Evolutionary conservation across 2,797 vertebrate species (phyloP), one percentile per base, ranked within the genome.

Genomic region (Eurystomus glaucurus): DNA sequence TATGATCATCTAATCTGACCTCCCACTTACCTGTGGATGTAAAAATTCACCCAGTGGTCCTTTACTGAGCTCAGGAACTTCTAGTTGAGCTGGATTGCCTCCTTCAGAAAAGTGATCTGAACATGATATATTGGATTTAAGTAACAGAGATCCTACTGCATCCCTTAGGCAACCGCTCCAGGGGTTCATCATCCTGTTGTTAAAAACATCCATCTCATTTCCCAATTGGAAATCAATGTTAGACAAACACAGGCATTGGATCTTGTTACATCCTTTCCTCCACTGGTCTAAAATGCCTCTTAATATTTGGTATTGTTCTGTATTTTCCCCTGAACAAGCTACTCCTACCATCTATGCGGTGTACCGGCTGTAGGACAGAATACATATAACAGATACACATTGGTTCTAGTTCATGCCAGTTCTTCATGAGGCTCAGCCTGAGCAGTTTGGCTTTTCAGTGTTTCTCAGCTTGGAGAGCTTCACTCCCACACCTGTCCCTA

Each of bases 161-260:
- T 88, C 72, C 87, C 85, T 94, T 60, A 46, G 91, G 85, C 87
- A 84, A 64, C 50, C 1, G 0, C 58, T 91, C 31, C 61, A 85
- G 71, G 57, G 84, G 64, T 91, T 83, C 88, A 93, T 93, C 94
- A 88, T 87, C 64, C 64, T 11, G 0, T 46, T 83, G 78, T 94
- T 93, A 92, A 85, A 95, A 95, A 95, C 78, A 85, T 90, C 25
- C 41, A 89, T 81, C 84, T 87, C 2, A 1, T 89, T 96, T 96
- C 65, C 77, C 86, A 26, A 92, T 60, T 80, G 93, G 78, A 96
- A 97, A 96, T 96, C 90, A 77, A 92, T 93, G 45, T 28, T 35
- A 60, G 64, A 82, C 88, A 96, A 94, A 94, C 72, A 96, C 22
- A 89, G 74, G 76, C 35, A 51, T 66, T 54, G 77, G 55, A 80